Percentiles rank a stretch among this genome's conserved stretches.
Conservation (phyloP, 2,888 invertebrate genomes). For the Papilio elwesi region DNA sequence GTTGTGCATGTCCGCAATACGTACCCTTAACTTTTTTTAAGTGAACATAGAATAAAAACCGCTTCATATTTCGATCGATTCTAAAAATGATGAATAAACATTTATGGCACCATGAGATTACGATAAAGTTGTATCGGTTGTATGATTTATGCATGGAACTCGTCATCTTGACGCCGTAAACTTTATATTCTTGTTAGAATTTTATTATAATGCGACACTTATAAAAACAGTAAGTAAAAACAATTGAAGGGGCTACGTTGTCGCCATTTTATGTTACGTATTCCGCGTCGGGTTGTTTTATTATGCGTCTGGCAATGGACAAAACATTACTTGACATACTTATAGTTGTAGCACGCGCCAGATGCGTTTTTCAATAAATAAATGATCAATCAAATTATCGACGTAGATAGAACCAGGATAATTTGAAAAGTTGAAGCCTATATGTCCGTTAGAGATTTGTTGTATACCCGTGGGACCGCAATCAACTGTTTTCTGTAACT, state of each 20-base stretch:
- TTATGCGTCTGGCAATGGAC: too few species aligned
- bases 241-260: too few species aligned
- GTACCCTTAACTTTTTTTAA: too few species aligned
- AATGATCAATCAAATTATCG: not conserved
- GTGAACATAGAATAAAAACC: not conserved
- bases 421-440: constrained; percentile 17
- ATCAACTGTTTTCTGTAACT: constrained; percentile 26
- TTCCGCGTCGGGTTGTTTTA: too few species aligned
- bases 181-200: constrained; percentile 12
- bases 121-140: constrained; percentile 26
- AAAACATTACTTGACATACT: too few species aligned
- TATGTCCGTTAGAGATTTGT: constrained; percentile 18
- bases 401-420: not conserved
- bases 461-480: constrained; percentile 23
- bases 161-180: constrained; percentile 1
- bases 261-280: too few species aligned
- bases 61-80: constrained; percentile 4
- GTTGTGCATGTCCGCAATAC: too few species aligned
- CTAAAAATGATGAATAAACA: constrained; percentile 4
- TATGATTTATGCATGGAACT: constrained; percentile 29
- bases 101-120: constrained; percentile 13
- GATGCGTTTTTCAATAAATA: too few species aligned
- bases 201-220: constrained; percentile 10
- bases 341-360: too few species aligned
- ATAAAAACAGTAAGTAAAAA: not conserved